Percentiles rank a stretch among this genome's conserved stretches.
Evolutionary conservation across 1,140 invertebrate genomes (phyloP).

Genomic region (Oncopodura yosiiana): DNA sequence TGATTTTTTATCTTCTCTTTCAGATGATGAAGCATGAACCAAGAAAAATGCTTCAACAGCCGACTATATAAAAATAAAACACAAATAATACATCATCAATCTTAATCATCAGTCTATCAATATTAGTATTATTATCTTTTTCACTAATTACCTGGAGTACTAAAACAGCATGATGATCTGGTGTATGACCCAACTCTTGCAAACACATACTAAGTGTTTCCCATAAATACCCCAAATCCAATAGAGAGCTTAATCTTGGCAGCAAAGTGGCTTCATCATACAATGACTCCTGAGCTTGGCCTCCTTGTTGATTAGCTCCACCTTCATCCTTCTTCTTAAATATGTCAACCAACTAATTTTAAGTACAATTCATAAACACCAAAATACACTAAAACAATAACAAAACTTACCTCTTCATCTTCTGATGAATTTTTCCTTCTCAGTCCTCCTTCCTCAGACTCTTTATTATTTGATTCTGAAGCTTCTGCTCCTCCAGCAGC

Average conservation of each 20-base stretch:
- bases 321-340: too few species aligned
- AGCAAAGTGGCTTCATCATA: conserved; percentile 38
- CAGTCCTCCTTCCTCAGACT: too few species aligned
- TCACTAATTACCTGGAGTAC: conserved; percentile 58
- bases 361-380: not conserved
- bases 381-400: too few species aligned
- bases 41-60: conserved; percentile 87
- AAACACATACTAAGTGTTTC: conserved; percentile 70
- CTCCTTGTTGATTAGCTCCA: too few species aligned
- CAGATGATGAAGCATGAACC: conserved; percentile 58
- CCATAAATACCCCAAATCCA: conserved; percentile 67
- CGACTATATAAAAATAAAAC: conserved; percentile 48
- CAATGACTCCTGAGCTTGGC: too few species aligned
- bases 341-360: conserved; percentile 6
- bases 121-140: not conserved
- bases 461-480: too few species aligned
- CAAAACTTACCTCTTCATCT: too few species aligned
- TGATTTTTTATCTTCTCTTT: conserved; percentile 34
- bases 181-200: conserved; percentile 68
- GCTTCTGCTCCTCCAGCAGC: too few species aligned
- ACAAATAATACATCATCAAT: not conserved
- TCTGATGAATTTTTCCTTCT: too few species aligned
- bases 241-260: conserved; percentile 59
- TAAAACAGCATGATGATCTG: conserved; percentile 87
- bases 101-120: not conserved